Evolutionary conservation across 2,888 invertebrate species (phyloP).

Genomic region (Hypsopygia costalis): DNA sequence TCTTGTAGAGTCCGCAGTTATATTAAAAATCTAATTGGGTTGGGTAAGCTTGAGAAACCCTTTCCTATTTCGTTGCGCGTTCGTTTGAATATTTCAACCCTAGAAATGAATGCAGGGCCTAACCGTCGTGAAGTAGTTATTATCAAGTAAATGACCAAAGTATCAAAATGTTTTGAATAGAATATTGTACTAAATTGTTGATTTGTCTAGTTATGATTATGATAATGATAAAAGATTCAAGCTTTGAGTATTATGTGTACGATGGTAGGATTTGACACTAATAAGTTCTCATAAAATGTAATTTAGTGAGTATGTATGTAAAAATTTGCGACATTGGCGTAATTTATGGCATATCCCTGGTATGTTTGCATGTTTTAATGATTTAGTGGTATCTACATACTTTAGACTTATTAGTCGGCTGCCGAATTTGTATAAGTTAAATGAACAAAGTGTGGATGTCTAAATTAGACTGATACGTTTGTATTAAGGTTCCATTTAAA

Average conservation of each 20-base stretch:
- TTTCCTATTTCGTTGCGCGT: slow-evolving; percentile 29
- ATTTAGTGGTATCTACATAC: not conserved
- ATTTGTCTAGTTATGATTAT: slow-evolving; percentile 34
- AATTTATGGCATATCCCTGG: not conserved
- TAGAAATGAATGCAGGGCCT: slow-evolving; percentile 46
- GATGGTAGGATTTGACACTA: slow-evolving; percentile 31
- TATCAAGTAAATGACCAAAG: slow-evolving; percentile 53
- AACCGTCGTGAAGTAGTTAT: slow-evolving; percentile 53
- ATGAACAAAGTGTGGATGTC: too few species aligned
- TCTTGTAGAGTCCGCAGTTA: too few species aligned
- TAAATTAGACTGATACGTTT: too few species aligned
- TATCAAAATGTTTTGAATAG: slow-evolving; percentile 59
- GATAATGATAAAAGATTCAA: slow-evolving; percentile 23
- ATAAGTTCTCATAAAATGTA: slow-evolving; percentile 24
- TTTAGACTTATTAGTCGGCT: not conserved
- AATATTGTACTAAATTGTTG: slow-evolving; percentile 43
- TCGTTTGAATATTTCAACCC: slow-evolving; percentile 29
- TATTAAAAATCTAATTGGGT: too few species aligned
- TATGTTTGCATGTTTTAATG: not conserved
- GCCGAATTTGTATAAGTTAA: not conserved
- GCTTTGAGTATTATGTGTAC: slow-evolving; percentile 37
- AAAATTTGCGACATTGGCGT: not conserved
- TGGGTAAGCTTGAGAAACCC: too few species aligned
- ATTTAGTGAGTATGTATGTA: slow-evolving; percentile 16
- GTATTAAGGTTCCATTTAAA: too few species aligned